Evolutionary conservation across 2,888 invertebrate genomes (phyloP), one percentile per base, ranked within the genome.

Genomic region (Endotricha flammealis): DNA sequence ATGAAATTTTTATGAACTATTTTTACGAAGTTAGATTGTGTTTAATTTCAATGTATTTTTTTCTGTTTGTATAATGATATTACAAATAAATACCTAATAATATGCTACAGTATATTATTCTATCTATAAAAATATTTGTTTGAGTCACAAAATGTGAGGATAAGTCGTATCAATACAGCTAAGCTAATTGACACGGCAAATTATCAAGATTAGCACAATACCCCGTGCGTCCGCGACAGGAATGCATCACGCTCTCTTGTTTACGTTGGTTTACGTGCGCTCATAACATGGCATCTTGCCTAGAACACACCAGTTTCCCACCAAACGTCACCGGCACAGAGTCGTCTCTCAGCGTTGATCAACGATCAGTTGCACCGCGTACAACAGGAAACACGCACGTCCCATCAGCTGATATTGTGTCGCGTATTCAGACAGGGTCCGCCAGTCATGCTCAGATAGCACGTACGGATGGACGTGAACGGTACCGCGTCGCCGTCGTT

Each of bases 401-500:
- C 10, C 14, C 53, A 69, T 64, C 67, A 67, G 68, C 64, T 66
- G 67, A 66, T 64, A 58, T 48, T 50, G 39, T 32, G 40, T 12
- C 23, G 41, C 44, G 42, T 44, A 13, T 29, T 22, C 33, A 39
- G 22, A 11, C 10, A 28, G 24, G 29, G 43, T 56, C 68, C 13
- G 44, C 57, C 72, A 85, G 85, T 83, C 66, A 85, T 87, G 86
- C 61, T 55, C 58, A 55, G 75, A 62, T 81, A 79, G 66, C 53
- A 51, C 55, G 36, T 55, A 49, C 61, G 60, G 54, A 87, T 87
- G 87, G 87, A 86, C 56, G 79, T 70, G 44, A 81, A 76, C 71
- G 79, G 74, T 4, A 77, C 78, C 50, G 78, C 76, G 8, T 78
- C 78, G 50, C 79, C 76, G 54, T 87, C 87, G 65, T 76, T 87